Percentiles rank a stretch among this genome's conserved stretches.
Evolutionary conservation across 2,888 invertebrate species (phyloP).

Genomic region (Onthophagus sagittarius): DNA sequence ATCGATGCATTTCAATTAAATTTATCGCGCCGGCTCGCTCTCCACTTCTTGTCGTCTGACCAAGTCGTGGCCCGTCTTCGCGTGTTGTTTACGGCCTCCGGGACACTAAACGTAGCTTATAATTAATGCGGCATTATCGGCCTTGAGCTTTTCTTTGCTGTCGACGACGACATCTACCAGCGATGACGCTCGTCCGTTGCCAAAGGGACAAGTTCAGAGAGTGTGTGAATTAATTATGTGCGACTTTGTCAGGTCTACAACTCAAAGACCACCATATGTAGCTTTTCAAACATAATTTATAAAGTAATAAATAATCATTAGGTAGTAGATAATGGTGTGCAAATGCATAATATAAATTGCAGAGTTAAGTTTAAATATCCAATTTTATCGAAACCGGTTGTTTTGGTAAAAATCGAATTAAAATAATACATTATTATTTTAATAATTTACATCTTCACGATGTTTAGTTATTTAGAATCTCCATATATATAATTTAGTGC

Average conservation of each 20-base stretch:
- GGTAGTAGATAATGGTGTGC: no score
- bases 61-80: constrained; percentile 2
- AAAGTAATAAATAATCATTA: no score
- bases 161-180: neutral
- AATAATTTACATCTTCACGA: no score
- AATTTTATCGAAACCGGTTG: no score
- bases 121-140: constrained; percentile 20
- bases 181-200: neutral
- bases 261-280: neutral
- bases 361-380: no score
- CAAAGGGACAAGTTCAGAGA: neutral
- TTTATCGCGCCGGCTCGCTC: constrained; percentile 37
- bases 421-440: no score
- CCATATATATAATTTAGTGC: no score
- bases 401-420: no score
- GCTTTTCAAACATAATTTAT: neutral
- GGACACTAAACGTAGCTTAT: constrained; percentile 19
- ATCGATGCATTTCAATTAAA: constrained; percentile 44
- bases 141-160: neutral
- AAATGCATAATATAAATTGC: no score
- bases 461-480: no score
- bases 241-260: neutral
- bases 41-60: constrained; percentile 8
- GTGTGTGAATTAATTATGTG: neutral
- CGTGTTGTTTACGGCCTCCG: constrained; percentile 16